Conservation (phyloP, 2,113 vertebrate genomes). For the Sapajus apella region DNA sequence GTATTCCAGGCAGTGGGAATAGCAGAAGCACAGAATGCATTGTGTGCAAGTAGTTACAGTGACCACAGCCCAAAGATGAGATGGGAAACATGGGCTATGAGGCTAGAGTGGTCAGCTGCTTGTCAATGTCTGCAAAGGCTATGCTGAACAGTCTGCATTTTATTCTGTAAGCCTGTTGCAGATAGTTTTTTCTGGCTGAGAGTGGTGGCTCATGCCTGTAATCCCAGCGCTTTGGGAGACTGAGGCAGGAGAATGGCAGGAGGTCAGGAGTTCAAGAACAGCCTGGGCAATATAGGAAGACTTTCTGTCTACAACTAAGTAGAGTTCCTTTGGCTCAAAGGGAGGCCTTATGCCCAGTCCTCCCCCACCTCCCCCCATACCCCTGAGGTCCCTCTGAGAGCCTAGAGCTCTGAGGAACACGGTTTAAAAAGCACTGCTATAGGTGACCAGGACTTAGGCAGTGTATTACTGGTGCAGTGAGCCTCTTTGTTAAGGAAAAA, state of each 20-base stretch:
- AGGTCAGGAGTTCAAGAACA: no score
- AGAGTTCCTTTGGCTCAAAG: neutral
- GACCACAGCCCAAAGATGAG: neutral
- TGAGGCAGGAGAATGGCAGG: no score
- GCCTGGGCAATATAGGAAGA: neutral
- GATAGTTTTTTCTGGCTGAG: neutral
- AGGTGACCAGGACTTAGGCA: neutral
- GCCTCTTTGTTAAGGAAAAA: neutral
- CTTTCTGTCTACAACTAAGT: neutral
- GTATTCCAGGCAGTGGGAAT: neutral
- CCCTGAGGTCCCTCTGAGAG: neutral
- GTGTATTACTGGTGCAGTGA: neutral
- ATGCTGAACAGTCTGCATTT: neutral
- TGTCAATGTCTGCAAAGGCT: neutral
- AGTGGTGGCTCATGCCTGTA: no score
- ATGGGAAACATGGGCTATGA: neutral
- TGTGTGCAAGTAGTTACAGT: neutral
- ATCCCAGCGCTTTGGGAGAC: no score
- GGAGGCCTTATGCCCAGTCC: neutral
- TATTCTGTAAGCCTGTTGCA: neutral
- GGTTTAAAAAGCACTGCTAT: neutral
- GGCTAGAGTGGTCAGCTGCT: neutral
- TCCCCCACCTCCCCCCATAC: fast-evolving
- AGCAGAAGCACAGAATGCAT: neutral
- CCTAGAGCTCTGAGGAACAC: neutral